phyloP scores from a whole-genome alignment of 2,888 invertebrate species.

The Mimachlamys varia region DNA sequence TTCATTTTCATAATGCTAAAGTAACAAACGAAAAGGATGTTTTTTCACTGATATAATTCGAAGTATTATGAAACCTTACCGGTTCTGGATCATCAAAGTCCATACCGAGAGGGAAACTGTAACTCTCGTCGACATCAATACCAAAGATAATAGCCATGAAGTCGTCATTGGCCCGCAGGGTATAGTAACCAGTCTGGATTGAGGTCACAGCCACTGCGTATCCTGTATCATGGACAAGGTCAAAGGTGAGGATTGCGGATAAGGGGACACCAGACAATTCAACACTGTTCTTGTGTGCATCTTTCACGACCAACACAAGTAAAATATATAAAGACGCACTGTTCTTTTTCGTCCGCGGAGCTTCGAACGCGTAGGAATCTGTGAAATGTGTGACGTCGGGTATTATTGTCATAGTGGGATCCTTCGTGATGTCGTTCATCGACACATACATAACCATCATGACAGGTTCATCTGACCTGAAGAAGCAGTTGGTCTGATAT shows the following conservation, averaged over 20 bases:
- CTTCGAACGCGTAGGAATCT: background rate
- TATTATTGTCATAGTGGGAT: background rate
- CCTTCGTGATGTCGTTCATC: background rate
- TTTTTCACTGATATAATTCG: too few species aligned
- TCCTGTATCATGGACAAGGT: background rate
- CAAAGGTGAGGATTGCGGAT: background rate
- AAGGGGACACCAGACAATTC: background rate
- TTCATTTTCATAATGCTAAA: too few species aligned
- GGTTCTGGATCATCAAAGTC: background rate
- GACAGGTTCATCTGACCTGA: background rate
- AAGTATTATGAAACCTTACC: background rate
- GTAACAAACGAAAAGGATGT: too few species aligned
- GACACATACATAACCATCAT: background rate
- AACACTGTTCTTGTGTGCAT: background rate
- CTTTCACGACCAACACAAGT: background rate
- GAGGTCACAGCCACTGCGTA: background rate
- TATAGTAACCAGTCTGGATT: background rate
- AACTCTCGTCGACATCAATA: background rate
- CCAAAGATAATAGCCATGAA: background rate
- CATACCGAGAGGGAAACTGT: slow-evolving; percentile 8
- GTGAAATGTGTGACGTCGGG: background rate
- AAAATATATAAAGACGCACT: background rate
- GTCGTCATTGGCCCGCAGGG: background rate
- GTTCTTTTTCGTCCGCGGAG: background rate
- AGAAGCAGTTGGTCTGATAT: background rate